Base-by-base conservation (phyloP, 2,888 invertebrate genomes). In the Petrolisthes manimaculis region DNA sequence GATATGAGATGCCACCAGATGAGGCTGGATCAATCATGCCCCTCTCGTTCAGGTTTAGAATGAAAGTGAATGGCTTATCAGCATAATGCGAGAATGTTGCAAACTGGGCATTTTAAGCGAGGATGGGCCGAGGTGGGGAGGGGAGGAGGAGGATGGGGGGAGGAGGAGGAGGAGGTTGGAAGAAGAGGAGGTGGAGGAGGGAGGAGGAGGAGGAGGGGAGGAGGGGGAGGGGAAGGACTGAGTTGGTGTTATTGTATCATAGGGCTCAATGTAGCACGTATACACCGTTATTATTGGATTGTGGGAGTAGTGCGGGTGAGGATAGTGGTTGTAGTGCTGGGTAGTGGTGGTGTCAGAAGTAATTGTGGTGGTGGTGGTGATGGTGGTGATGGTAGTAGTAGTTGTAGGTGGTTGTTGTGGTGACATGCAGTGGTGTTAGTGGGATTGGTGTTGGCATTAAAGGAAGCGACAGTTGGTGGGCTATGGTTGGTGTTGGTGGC, bases 281-380 rank as follows among this genome's bases (percentile, higher is more conserved):
- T 84, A 78, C 55, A 84, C 84, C 84, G 79, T 84, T 74, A 84
- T 84, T 84, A 84, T 84, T 84, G 84, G 84, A 79, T 84, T 78
- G 84, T 84, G 84, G 84, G 78, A 61, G 67, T 84, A 79, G 84
- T 84, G 84, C 55, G 77, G 77, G 84, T 84, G 84, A 84, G 84
- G 84, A 84, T 84, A 78, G 84, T 5, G 77, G 84, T 78, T 61
- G 78, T 78, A n/a, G 83, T 14, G 18, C 74, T 53, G 51, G 54
- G 83, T 55, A 21, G 21, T 83, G 74, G 74, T 71, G 74, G 82
- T 14, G 8, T 14, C n/a, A 18, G 53, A 37, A 51, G 24, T 83
- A 53, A n/a, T 37, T 12, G 55, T 24, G 77, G 61, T 69, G 77
- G 55, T 18, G 77, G 61, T n/a, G 54, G 84, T 51, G 84, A 37